A percentile compares a stretch with the other conserved stretches of the same genome.
Conservation (phyloP, 2,113 vertebrate species). For the Bombycilla garrulus region DNA sequence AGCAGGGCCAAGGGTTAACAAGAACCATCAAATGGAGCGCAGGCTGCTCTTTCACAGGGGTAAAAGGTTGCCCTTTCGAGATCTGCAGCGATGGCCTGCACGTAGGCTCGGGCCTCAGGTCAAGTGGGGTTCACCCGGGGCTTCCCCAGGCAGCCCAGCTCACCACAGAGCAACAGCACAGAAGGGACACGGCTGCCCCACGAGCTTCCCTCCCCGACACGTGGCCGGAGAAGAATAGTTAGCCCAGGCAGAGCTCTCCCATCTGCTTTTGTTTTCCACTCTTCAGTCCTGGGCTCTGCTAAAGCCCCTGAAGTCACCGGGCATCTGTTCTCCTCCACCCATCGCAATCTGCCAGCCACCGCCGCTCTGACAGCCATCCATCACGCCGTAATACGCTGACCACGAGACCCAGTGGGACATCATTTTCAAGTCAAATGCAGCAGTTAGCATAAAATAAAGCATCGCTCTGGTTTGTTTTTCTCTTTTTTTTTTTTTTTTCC, state of each 20-base stretch:
- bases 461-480: conserved; percentile 13
- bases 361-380: conserved; percentile 87
- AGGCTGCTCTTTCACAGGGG: not conserved
- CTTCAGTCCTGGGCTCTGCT: conserved; percentile 66
- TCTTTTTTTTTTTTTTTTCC: too few species aligned
- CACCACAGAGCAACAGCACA: not conserved
- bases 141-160: not conserved
- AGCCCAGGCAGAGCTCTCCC: conserved; percentile 60
- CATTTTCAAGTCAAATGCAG: conserved; percentile 82
- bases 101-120: not conserved
- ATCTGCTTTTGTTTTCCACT: conserved; percentile 78
- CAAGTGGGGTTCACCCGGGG: not conserved
- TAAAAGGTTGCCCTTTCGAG: not conserved
- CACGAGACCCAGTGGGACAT: conserved; percentile 80
- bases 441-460: conserved; percentile 82
- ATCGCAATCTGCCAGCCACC: conserved; percentile 78
- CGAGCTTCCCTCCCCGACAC: not conserved
- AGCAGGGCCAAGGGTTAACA: conserved; percentile 47
- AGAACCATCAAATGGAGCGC: not conserved
- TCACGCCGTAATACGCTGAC: conserved; percentile 81
- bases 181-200: not conserved
- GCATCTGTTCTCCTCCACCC: conserved; percentile 85
- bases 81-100: not conserved
- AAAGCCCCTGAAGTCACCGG: conserved; percentile 76
- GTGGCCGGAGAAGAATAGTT: conserved; percentile 40